Evolutionary conservation across 1,140 invertebrate genomes (phyloP).

Genomic region (Tetramorium parvispinum): DNA sequence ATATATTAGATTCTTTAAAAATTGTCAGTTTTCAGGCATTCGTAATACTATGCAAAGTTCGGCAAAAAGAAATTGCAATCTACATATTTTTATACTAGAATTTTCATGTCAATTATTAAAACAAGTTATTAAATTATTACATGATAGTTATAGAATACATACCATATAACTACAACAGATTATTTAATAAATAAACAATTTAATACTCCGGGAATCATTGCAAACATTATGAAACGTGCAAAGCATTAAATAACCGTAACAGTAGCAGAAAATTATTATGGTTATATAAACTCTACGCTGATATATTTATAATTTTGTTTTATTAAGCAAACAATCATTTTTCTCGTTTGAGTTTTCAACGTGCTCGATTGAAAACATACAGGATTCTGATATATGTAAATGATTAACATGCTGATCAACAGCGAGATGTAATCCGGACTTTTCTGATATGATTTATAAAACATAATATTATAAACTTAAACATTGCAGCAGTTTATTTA

Average conservation of each 20-base stretch:
- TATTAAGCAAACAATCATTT: conserved; percentile 14
- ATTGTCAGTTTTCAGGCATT: background rate
- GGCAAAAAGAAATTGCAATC: background rate
- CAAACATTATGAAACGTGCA: conserved; percentile 11
- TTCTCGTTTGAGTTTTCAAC: conserved; percentile 22
- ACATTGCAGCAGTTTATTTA: conserved; percentile 18
- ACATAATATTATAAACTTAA: background rate
- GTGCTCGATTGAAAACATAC: conserved; percentile 22
- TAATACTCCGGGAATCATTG: background rate
- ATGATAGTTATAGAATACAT: background rate
- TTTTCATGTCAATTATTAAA: background rate
- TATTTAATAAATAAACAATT: conserved; percentile 39
- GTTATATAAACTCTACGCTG: conserved; percentile 13
- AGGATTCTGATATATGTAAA: conserved; percentile 38
- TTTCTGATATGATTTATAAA: background rate
- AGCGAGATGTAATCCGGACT: conserved; percentile 3
- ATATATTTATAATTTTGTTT: conserved; percentile 51
- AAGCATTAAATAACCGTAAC: no score
- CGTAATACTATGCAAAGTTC: background rate
- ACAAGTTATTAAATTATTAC: background rate
- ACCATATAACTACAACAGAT: background rate
- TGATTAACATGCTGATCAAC: conserved; percentile 8
- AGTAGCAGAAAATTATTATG: conserved; percentile 6
- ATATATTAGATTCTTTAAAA: no score
- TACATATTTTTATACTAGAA: background rate